Base-by-base conservation (phyloP, 2,888 invertebrate species). In the Acronicta psi region DNA sequence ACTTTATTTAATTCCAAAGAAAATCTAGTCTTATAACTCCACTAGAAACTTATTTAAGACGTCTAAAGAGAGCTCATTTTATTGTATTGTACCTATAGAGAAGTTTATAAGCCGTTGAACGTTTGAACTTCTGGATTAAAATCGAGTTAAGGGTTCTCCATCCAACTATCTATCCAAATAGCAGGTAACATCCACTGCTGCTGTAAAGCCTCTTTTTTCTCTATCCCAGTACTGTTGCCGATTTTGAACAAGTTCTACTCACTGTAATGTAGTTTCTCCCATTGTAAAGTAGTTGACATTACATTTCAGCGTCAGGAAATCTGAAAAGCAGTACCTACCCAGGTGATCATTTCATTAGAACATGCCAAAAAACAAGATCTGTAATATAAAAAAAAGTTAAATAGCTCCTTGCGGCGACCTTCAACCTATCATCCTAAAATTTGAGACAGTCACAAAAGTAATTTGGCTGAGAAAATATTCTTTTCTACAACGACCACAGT, bases 401-500 rank as follows among this genome's bases (percentile, higher is more conserved):
- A 59, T 49, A 46, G 46, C 47, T 59, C 43, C 72, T 64, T 55
- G 46, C 16, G 46, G 61, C 44, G 49, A 49, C 25, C 41, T 52
- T 16, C 40, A 16, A 43, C 18, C 29, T 57, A n/a, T 53, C 29
- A 52, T 46, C 40, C 37, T 46, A 23, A 37, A 54, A 62, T 60
- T 62, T 59, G 17, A 50, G 37, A 57, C 29, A 52, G 43, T 56
- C 52, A 52, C 51, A 61, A 58, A 65, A 72, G 41, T 64, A 59
- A 69, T 73, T 73, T 58, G n/a, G 11, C 58, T 59, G n/a, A 69
- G 74, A 78, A 77, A 71, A 49, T 50, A 75, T 72, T 54, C 55
- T 73, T 61, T 70, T 72, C 54, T 67, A 78, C 80, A 79, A 75
- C 58, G 75, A 60, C 75, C 75, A 78, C 79, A 84, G 81, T 84